phyloP scores from a whole-genome alignment of 2,888 invertebrate species.

The Ryuthela nishihirai region DNA sequence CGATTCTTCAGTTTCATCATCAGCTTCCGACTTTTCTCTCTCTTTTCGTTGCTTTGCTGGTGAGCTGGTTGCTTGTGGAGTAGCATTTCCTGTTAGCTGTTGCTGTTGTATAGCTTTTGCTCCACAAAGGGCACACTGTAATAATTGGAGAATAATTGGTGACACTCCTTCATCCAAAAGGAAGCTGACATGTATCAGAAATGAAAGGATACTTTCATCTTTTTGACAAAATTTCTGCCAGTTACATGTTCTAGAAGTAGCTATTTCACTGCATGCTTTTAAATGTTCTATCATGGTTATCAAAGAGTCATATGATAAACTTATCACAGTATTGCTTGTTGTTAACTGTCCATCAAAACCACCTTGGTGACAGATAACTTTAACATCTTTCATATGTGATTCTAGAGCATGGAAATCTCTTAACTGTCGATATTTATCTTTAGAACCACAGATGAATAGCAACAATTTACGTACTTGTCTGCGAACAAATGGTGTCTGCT shows the following conservation, averaged over 20 bases:
- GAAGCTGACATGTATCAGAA: slow-evolving; percentile 74
- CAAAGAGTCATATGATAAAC: slow-evolving; percentile 79
- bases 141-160: slow-evolving; percentile 80
- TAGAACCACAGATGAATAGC: slow-evolving; percentile 87
- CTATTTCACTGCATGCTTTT: slow-evolving; percentile 90
- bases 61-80: slow-evolving; percentile 27
- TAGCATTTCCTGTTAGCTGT: slow-evolving; percentile 9
- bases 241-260: slow-evolving; percentile 82
- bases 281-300: slow-evolving; percentile 92
- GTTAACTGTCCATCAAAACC: slow-evolving; percentile 39
- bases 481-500: slow-evolving; percentile 78
- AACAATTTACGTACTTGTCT: slow-evolving; percentile 84
- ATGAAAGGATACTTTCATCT: slow-evolving; percentile 70
- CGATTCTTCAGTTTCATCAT: slow-evolving; percentile 60
- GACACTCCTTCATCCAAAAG: slow-evolving; percentile 84
- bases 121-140: slow-evolving; percentile 80
- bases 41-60: slow-evolving; percentile 44
- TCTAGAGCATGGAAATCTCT: slow-evolving; percentile 90
- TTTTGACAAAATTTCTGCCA: slow-evolving; percentile 89
- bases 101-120: slow-evolving; percentile 31
- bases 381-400: slow-evolving; percentile 64
- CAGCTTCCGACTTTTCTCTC: slow-evolving; percentile 49
- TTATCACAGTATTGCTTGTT: slow-evolving; percentile 16
- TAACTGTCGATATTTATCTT: slow-evolving; percentile 90
- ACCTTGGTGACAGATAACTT: slow-evolving; percentile 47